These are phyloP conservation scores for Tortrix viridana DNA, from an alignment of 2,888 invertebrate genomes.

Conservation along the genomic window DNA sequence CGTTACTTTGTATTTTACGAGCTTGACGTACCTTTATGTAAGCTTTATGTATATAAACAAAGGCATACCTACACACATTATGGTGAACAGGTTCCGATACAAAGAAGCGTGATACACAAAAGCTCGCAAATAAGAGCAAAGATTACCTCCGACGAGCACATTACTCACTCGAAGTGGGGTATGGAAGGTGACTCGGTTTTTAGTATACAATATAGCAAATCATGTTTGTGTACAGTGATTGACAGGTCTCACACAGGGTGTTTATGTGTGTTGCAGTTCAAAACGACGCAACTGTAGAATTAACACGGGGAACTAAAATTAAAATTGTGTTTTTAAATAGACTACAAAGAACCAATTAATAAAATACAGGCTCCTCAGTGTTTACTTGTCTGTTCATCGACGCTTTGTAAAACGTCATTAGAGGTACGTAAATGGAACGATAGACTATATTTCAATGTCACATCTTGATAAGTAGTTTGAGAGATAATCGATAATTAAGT, in stretches of 20 bases:
- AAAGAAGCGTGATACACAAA: slow-evolving; percentile 24
- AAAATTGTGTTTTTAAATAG: too few species aligned
- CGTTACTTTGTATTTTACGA: too few species aligned
- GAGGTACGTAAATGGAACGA: background rate
- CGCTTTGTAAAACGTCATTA: background rate
- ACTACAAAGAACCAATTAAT: too few species aligned
- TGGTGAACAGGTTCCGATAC: slow-evolving; percentile 25
- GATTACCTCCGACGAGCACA: slow-evolving; percentile 24
- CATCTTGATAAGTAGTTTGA: background rate
- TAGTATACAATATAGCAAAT: slow-evolving; percentile 30
- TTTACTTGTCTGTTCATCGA: background rate
- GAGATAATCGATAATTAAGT: background rate
- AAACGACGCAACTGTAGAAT: background rate
- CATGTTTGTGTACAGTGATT: slow-evolving; percentile 25
- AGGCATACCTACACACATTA: slow-evolving; percentile 6
- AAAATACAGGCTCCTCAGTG: background rate
- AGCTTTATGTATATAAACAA: background rate
- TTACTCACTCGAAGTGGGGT: slow-evolving; percentile 31
- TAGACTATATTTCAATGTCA: slow-evolving; percentile 1
- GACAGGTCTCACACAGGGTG: background rate
- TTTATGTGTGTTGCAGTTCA: slow-evolving; percentile 5
- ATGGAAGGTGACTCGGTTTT: slow-evolving; percentile 31
- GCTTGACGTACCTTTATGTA: too few species aligned
- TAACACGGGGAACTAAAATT: too few species aligned
- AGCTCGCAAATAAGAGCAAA: slow-evolving; percentile 33